These are phyloP conservation scores for Motacilla tschutschensis DNA, from an alignment of 2,113 vertebrate genomes.

Conservation along the genomic window DNA sequence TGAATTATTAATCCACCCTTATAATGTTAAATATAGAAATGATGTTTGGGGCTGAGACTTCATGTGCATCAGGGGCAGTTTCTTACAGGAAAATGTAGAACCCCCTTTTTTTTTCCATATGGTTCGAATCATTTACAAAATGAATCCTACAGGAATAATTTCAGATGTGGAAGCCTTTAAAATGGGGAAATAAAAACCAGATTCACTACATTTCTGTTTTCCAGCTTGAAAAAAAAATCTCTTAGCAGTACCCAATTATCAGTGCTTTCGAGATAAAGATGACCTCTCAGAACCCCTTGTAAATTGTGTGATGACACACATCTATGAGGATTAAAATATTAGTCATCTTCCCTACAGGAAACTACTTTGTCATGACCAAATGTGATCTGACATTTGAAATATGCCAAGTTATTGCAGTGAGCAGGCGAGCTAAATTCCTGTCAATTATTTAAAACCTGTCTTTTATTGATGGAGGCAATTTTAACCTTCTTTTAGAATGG, in stretches of 20 bases:
- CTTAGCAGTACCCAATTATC: not conserved
- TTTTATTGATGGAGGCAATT: not conserved
- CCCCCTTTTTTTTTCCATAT: slow-evolving; percentile 15
- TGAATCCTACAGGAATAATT: slow-evolving; percentile 63
- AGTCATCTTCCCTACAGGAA: slow-evolving; percentile 26
- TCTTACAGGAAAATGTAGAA: slow-evolving; percentile 49
- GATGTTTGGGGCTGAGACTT: not conserved
- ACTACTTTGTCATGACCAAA: slow-evolving; percentile 2
- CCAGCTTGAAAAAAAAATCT: not conserved
- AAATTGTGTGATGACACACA: slow-evolving; percentile 43
- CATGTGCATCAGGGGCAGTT: slow-evolving; percentile 24
- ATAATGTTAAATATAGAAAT: slow-evolving; percentile 33
- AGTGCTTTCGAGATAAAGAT: not conserved
- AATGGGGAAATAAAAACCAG: slow-evolving; percentile 60
- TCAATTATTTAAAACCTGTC: not conserved
- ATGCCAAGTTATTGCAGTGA: slow-evolving; percentile 1
- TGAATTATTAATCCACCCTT: not conserved
- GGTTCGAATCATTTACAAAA: slow-evolving; percentile 57
- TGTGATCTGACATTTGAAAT: slow-evolving; percentile 41
- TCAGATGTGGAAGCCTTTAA: slow-evolving; percentile 62
- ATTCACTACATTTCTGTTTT: slow-evolving; percentile 33
- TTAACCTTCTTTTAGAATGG: not conserved
- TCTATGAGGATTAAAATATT: slow-evolving; percentile 41
- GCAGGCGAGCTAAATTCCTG: slow-evolving; percentile 7
- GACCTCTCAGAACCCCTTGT: not conserved